A percentile compares a stretch with the other conserved stretches of the same genome.
Conservation (phyloP, 2,113 vertebrate species). For the Petrocephalus zakoni region DNA sequence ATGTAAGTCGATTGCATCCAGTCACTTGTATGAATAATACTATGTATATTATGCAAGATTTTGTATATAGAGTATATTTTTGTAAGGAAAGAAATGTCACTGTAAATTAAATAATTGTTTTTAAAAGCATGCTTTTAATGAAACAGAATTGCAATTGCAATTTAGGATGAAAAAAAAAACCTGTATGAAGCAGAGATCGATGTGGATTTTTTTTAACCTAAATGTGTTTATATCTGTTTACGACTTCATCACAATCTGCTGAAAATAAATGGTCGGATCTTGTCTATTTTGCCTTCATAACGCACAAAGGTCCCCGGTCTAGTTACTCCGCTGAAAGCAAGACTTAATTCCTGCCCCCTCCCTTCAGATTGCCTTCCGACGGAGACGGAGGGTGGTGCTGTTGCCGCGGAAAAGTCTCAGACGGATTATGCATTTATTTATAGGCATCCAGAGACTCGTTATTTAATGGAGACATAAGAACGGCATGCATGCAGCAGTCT, state of each 20-base stretch:
- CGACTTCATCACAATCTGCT: conserved; percentile 59
- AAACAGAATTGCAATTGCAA: conserved; percentile 46
- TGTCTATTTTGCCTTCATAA: conserved; percentile 9
- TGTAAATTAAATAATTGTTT: conserved; percentile 57
- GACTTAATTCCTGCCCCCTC: neutral
- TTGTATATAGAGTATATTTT: conserved; percentile 72
- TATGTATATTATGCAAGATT: conserved; percentile 58
- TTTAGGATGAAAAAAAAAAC: conserved; percentile 21
- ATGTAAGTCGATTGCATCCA: conserved; percentile 54
- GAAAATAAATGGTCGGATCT: conserved; percentile 59
- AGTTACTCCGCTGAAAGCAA: neutral
- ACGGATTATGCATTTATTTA: neutral
- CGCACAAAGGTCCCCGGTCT: neutral
- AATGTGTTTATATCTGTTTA: conserved; percentile 50
- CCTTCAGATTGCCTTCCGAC: neutral
- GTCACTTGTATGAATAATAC: conserved; percentile 49
- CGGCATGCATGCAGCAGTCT: neutral
- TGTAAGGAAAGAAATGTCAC: conserved; percentile 43
- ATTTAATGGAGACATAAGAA: neutral
- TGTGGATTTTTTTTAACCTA: conserved; percentile 4
- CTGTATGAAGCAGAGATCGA: conserved; percentile 51
- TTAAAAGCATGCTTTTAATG: conserved; percentile 58
- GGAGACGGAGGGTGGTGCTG: neutral
- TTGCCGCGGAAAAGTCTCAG: neutral
- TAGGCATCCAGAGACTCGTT: neutral